These are phyloP conservation scores for Threskiornis aethiopicus DNA, from an alignment of 2,797 vertebrate species.

Conservation along the genomic window DNA sequence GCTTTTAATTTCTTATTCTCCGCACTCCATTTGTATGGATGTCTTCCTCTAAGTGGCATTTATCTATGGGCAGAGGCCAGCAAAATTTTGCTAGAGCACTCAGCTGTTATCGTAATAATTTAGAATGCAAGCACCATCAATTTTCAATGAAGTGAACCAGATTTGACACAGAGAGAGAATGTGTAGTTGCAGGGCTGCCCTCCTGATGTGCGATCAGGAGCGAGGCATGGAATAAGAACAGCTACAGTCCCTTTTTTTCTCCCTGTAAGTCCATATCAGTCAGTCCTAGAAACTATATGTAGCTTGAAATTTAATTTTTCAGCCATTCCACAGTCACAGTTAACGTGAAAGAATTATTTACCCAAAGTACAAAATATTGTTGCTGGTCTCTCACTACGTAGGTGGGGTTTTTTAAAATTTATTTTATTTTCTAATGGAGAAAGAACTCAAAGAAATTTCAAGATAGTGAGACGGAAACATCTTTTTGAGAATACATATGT, in stretches of 20 bases:
- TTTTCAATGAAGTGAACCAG: not conserved
- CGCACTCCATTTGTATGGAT: fast-evolving
- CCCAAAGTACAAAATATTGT: not conserved
- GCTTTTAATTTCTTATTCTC: not conserved
- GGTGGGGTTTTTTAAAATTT: not conserved
- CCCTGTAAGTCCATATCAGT: not conserved
- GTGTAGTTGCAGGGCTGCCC: not conserved
- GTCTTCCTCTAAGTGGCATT: not conserved
- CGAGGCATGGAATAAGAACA: not conserved
- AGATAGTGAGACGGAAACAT: not conserved
- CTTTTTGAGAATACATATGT: not conserved
- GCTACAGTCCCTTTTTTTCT: not conserved
- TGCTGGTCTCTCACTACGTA: not conserved
- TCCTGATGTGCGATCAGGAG: not conserved
- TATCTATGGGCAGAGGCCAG: not conserved
- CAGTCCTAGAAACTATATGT: not conserved
- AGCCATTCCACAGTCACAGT: not conserved
- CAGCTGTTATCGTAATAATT: not conserved
- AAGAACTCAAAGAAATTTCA: not conserved
- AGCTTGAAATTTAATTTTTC: not conserved
- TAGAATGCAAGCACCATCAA: not conserved
- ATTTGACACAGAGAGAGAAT: not conserved
- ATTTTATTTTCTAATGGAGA: not conserved
- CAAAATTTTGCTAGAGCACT: not conserved
- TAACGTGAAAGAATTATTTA: not conserved